Evolutionary conservation across 2,797 vertebrate species (phyloP).

Genomic region (Otus scops): DNA sequence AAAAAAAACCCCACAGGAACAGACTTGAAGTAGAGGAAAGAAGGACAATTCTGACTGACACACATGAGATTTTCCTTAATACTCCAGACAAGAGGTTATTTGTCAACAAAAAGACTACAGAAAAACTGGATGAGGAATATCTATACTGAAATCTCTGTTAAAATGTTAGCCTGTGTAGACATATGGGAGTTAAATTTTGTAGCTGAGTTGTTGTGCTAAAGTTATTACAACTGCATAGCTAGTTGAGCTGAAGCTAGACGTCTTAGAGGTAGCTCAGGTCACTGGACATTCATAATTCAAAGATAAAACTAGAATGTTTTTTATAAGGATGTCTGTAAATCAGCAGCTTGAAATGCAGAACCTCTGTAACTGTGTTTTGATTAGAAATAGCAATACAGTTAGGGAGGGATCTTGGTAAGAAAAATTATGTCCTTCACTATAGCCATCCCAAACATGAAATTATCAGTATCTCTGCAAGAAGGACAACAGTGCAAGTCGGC

Average conservation of each 20-base stretch:
- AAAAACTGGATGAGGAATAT: not conserved
- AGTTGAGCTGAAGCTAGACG: not conserved
- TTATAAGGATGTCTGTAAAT: not conserved
- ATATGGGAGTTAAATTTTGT: accelerated
- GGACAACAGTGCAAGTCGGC: not conserved
- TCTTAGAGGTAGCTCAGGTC: not conserved
- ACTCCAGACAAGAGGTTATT: not conserved
- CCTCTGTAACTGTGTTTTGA: not conserved
- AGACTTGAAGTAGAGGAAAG: not conserved
- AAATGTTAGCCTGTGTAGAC: not conserved
- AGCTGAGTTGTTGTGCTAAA: not conserved
- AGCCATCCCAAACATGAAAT: not conserved
- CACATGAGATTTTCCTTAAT: not conserved
- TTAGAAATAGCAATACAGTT: not conserved
- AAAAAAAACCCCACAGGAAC: not conserved
- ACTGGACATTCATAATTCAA: not conserved
- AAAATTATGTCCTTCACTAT: not conserved
- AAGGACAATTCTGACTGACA: not conserved
- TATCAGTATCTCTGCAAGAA: not conserved
- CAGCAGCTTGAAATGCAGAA: not conserved
- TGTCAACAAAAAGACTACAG: not conserved
- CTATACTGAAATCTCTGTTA: not conserved
- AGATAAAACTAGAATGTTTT: not conserved
- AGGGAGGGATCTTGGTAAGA: not conserved
- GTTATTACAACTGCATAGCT: not conserved